Percentiles rank a stretch among this genome's conserved stretches.
Conservation (phyloP, 2,888 invertebrate species). For the Melipona bicolor region DNA sequence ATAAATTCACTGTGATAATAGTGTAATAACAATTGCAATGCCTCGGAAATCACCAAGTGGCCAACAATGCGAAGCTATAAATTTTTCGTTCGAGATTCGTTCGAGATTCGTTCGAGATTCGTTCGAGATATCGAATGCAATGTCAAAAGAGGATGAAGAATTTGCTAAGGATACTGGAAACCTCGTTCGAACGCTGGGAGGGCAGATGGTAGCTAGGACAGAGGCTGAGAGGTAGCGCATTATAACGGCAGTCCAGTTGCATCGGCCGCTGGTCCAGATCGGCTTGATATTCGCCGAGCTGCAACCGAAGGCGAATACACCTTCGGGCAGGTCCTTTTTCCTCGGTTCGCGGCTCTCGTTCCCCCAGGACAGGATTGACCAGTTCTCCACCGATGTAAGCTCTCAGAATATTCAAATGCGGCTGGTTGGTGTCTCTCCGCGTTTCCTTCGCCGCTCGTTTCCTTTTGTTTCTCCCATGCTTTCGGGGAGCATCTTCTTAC, state of each 20-base stretch:
- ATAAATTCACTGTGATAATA: background rate
- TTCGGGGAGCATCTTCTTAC: constrained; percentile 3
- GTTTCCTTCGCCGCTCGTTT: background rate
- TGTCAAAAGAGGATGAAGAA: background rate
- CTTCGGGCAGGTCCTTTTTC: constrained; percentile 64
- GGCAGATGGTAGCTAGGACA: constrained; percentile 8
- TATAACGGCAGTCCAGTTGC: constrained; percentile 30
- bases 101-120: background rate
- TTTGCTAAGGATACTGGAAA: background rate
- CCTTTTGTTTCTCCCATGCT: constrained; percentile 28
- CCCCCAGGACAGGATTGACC: constrained; percentile 70
- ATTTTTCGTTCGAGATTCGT: background rate
- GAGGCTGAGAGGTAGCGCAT: background rate
- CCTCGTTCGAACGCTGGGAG: background rate
- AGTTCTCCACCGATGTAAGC: constrained; percentile 58
- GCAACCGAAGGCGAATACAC: constrained; percentile 49
- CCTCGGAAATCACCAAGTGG: background rate
- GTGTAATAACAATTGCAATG: background rate
- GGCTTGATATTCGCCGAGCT: constrained; percentile 23
- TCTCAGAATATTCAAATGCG: constrained; percentile 66
- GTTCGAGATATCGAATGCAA: background rate
- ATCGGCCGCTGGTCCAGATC: constrained; percentile 36
- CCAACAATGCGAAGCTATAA: background rate
- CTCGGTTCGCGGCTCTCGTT: constrained; percentile 50
- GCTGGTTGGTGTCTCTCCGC: constrained; percentile 42